Evolutionary conservation across 2,113 vertebrate species (phyloP), one percentile per base, ranked within the genome.

Genomic region (Pholis gunnellus): DNA sequence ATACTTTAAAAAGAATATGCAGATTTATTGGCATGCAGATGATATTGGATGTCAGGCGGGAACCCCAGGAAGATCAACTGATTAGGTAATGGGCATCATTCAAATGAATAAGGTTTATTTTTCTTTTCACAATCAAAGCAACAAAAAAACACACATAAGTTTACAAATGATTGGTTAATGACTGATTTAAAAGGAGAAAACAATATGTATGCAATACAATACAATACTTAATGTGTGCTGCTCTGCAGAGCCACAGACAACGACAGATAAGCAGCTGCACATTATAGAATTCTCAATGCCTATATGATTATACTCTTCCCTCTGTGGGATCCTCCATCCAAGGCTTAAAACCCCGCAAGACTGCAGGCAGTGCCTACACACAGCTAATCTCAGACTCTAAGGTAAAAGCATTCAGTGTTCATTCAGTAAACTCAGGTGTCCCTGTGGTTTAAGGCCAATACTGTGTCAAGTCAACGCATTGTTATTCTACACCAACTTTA

Each of bases 291-390:
- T 50, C 13, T 46, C 59, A 64, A 64, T 5, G 57, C 46, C 56
- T 22, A 4, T 64, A 46, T 79, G 65, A 70, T 56, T 56, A 57
- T 38, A 13, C 52, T 67, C 48, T 22, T 68, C 56, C 72, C 71
- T 77, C 57, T 68, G 42, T 78, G 70, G 60, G 57, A 60, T 79
- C 46, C 59, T 78, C 40, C 59, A 60, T 72, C 68, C 22, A n/a
- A 72, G 56, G 56, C 66, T 56, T 75, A 82, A 79, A 81, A 42
- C 65, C 75, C 40, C 59, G 15, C 29, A 81, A 70, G 81, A 63
- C 61, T 70, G 61, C 40, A 67, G 34, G 69, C 59, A 31, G 52
- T 67, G 78, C 78, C 75, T 65, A 73, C 67, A 82, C 70, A 60
- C 38, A 65, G n/a, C 20, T 0, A 6, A 27, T 14, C 59, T 27